Conservation (phyloP, 2,888 invertebrate species). For the Amitus sp. region DNA sequence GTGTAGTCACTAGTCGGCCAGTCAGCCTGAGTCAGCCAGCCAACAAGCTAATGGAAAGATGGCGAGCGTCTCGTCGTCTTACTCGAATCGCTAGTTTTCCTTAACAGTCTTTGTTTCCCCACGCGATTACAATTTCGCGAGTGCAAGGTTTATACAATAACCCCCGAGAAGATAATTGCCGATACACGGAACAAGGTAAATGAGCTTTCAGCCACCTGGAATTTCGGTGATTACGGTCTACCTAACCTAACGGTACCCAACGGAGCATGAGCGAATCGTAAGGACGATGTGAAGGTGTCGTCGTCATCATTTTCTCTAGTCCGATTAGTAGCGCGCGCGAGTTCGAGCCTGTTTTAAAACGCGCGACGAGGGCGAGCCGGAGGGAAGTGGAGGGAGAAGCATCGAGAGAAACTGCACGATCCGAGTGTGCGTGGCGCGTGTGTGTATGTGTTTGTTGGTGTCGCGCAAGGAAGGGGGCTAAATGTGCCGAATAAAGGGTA, state of each 20-base stretch:
- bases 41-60: constrained; percentile 52
- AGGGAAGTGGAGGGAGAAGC: no score
- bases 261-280: constrained; percentile 14
- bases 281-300: constrained; percentile 21
- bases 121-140: no score
- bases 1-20: constrained; percentile 42
- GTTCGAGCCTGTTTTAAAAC: neutral
- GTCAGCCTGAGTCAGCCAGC: constrained; percentile 41
- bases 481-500: neutral
- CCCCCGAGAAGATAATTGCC: no score
- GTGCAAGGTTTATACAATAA: no score
- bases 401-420: no score
- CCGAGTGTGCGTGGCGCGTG: no score
- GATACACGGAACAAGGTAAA: no score
- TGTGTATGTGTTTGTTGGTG: no score
- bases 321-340: neutral
- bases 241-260: constrained; percentile 32
- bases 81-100: constrained; percentile 25
- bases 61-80: constrained; percentile 49
- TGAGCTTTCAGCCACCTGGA: no score
- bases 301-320: constrained; percentile 5
- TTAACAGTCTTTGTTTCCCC: constrained; percentile 2
- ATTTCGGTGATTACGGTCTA: constrained; percentile 9
- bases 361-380: no score
- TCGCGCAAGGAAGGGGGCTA: neutral